Base-by-base conservation (phyloP, 2,888 invertebrate genomes). In the Hermodice carunculata region DNA sequence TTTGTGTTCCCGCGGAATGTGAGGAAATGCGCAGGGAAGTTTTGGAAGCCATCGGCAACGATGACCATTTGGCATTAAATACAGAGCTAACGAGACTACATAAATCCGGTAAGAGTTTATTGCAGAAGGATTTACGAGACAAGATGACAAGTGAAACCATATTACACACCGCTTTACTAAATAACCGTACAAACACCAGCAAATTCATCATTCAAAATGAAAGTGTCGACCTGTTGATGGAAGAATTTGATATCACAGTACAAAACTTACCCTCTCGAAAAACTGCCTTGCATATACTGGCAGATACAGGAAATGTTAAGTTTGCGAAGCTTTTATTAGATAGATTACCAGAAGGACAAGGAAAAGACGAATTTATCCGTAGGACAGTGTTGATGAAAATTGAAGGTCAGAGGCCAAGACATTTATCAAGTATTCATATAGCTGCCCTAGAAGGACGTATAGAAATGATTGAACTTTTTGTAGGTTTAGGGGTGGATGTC, bases 401-500 rank as follows among this genome's bases (percentile, higher is more conserved):
- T 49, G 70, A 70, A 42, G 83, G 83, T 28, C 83, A 85, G 68
- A 70, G 84, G 63, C 83, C 76, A 14, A 58, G 76, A 3, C 63
- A 67, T 32, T 62, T 76, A 3, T 34, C 69, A 3, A 44, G 64
- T 43, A 67, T 76, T 19, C 76, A 77, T 60, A 64, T 76, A 11
- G 74, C 76, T n/a, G 74, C 76, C 3, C 42, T 71, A 51, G 46
- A 66, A 14, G 74, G 74, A 17, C 43, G 70, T 62, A 74, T 66
- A 17, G 43, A 68, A 3, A 24, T 75, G 19, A 52, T 74, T 5
- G 63, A 66, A 22, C 46, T 64, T 6, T 60, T 75, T 4, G 46
- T 60, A 3, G 32, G 24, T 1, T 19, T 58, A 1, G 71, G 69
- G 1, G 59, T 70, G 5, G 66, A 61, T 42, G 28, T 34, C 22